These are phyloP conservation scores for Agrilus planipennis DNA, from an alignment of 1,140 invertebrate genomes.

Conservation along the genomic window DNA sequence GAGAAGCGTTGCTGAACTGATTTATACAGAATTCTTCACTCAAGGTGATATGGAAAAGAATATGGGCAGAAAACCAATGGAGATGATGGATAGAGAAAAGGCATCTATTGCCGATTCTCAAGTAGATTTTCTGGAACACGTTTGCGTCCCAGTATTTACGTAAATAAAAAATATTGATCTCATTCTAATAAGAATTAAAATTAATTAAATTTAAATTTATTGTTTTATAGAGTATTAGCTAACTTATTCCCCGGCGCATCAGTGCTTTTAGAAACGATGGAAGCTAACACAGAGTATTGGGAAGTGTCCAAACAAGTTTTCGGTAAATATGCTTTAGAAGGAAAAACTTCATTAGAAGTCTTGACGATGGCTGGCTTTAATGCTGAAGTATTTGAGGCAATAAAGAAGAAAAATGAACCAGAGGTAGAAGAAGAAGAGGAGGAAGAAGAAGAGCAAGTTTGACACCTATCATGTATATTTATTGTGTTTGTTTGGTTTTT, in stretches of 20 bases:
- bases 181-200: not conserved
- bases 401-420: too few relatives aligned
- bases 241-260: conserved; percentile 27
- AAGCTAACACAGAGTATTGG: too few relatives aligned
- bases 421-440: too few relatives aligned
- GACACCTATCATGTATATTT: too few relatives aligned
- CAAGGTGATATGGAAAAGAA: conserved; percentile 80
- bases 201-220: not conserved
- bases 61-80: conserved; percentile 57
- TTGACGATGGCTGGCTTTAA: too few relatives aligned
- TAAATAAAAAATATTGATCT: conserved; percentile 11
- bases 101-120: conserved; percentile 74
- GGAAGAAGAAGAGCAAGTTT: too few relatives aligned
- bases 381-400: too few relatives aligned
- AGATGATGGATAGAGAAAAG: conserved; percentile 74
- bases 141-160: conserved; percentile 35
- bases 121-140: conserved; percentile 58
- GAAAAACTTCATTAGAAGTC: too few relatives aligned
- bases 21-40: conserved; percentile 79
- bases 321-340: too few relatives aligned
- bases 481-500: too few relatives aligned
- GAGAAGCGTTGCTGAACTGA: conserved; percentile 56
- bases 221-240: conserved; percentile 30
- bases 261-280: too few relatives aligned
- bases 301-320: too few relatives aligned